Conservation (phyloP, 2,113 vertebrate genomes). For the Charina bottae region DNA sequence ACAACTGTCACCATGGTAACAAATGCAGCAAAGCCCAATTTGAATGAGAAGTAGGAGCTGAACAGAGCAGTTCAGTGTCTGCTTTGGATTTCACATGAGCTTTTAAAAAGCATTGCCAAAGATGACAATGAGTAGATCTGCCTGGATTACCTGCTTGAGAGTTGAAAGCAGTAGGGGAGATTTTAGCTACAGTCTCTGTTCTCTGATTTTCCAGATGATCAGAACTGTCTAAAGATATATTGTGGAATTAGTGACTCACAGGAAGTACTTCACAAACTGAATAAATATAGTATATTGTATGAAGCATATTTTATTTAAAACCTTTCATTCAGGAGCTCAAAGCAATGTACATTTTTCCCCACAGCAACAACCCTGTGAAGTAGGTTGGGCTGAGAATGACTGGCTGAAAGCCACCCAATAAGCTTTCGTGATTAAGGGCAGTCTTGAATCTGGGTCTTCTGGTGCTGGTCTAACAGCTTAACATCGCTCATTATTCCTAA, state of each 20-base stretch:
- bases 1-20: constrained; percentile 55
- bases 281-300: neutral
- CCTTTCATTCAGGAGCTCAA: neutral
- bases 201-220: neutral
- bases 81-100: constrained; percentile 25
- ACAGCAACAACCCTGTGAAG: neutral
- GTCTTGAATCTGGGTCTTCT: neutral
- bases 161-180: neutral
- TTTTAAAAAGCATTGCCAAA: neutral
- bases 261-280: neutral
- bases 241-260: neutral
- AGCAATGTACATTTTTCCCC: neutral
- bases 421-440: neutral
- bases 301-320: neutral
- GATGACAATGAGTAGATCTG: neutral
- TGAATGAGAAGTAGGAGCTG: constrained; percentile 23
- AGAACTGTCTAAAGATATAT: neutral
- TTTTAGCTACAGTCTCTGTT: neutral
- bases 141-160: neutral
- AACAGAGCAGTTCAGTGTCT: constrained; percentile 29
- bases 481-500: neutral
- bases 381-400: neutral
- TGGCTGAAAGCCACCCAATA: neutral
- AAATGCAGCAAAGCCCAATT: constrained; percentile 30
- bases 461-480: neutral